These are phyloP conservation scores for Asbolus verrucosus DNA, from an alignment of 1,140 invertebrate genomes.

Conservation along the genomic window DNA sequence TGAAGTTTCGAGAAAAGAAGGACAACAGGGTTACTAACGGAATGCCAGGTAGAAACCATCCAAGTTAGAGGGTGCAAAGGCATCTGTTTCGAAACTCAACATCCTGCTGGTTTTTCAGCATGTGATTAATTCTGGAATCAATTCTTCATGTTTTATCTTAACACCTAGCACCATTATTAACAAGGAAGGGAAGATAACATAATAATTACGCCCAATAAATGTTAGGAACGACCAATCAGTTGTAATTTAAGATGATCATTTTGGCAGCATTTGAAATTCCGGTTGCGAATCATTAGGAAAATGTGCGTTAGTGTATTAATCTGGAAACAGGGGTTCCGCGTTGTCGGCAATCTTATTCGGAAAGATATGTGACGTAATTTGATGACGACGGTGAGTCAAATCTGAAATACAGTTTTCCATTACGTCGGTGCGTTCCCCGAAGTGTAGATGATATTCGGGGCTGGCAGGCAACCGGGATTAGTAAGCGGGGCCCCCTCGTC, in stretches of 20 bases:
- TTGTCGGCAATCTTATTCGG: slow-evolving; percentile 3
- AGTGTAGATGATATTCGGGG: slow-evolving; percentile 33
- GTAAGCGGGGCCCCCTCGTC: slow-evolving; percentile 46
- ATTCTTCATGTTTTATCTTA: background rate
- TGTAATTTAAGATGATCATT: too few relatives aligned
- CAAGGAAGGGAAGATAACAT: too few relatives aligned
- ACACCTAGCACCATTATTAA: too few relatives aligned
- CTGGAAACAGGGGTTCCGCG: background rate
- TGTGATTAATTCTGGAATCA: background rate
- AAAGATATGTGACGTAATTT: slow-evolving; percentile 43
- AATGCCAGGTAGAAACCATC: slow-evolving; percentile 15
- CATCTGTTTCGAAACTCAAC: slow-evolving; percentile 24
- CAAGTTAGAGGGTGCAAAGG: background rate
- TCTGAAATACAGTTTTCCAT: slow-evolving; percentile 52
- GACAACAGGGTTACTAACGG: background rate
- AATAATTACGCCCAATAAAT: too few relatives aligned
- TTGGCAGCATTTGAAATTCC: too few relatives aligned
- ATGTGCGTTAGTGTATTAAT: background rate
- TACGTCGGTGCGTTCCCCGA: slow-evolving; percentile 40
- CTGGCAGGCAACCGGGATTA: slow-evolving; percentile 42
- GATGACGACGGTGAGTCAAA: slow-evolving; percentile 47
- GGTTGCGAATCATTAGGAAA: too few relatives aligned
- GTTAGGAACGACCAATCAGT: too few relatives aligned
- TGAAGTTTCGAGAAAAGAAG: slow-evolving; percentile 24
- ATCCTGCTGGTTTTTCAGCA: background rate